Percentiles rank a stretch among this genome's conserved stretches.
Conservation (phyloP, 2,113 vertebrate species). For the Tyto alba region DNA sequence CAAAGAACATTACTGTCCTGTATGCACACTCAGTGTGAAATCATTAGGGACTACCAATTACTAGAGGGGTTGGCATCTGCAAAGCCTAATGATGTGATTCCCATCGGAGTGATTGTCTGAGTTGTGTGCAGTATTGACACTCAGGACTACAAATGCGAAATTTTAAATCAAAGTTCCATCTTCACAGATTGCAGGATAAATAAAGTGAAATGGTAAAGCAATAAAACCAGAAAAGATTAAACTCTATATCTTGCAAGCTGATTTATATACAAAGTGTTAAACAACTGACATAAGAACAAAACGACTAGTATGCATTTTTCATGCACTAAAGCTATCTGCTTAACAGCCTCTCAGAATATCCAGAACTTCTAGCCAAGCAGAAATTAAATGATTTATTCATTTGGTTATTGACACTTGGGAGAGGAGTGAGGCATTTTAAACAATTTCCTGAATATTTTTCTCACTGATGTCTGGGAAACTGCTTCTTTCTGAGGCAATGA, state of each 20-base stretch:
- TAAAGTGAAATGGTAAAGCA: slow-evolving; percentile 21
- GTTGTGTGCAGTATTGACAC: background rate
- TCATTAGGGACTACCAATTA: background rate
- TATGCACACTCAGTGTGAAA: background rate
- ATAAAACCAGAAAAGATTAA: slow-evolving; percentile 33
- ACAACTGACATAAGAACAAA: slow-evolving; percentile 40
- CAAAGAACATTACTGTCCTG: background rate
- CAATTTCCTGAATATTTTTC: background rate
- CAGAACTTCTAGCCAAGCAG: background rate
- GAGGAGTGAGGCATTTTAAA: background rate
- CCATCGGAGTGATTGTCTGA: background rate
- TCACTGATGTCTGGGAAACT: background rate
- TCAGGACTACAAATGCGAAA: background rate
- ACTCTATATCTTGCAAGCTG: background rate
- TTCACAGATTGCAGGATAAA: background rate
- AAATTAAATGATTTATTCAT: slow-evolving; percentile 33
- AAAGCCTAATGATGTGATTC: background rate
- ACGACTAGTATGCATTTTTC: background rate
- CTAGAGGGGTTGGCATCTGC: background rate
- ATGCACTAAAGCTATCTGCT: background rate
- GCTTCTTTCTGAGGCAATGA: background rate
- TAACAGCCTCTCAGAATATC: background rate
- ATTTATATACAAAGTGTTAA: slow-evolving; percentile 25
- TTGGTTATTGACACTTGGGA: slow-evolving; percentile 10
- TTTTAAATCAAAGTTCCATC: slow-evolving; percentile 10